Percentiles rank a stretch among this genome's conserved stretches.
Evolutionary conservation across 2,888 invertebrate genomes (phyloP).

Genomic region (Psylliodes chrysocephalus): DNA sequence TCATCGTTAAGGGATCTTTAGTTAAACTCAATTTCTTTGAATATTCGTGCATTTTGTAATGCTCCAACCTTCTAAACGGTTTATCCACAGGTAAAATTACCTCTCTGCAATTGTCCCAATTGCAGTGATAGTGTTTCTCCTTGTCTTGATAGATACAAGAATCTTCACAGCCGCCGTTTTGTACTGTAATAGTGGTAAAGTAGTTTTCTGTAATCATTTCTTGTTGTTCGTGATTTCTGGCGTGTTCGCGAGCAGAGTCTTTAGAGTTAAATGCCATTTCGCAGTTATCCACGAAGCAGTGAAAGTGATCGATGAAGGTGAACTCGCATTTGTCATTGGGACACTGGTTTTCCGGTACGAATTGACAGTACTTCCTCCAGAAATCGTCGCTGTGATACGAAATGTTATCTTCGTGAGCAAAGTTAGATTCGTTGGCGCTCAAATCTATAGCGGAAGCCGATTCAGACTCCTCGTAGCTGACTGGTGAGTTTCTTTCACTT

Average conservation of each 20-base stretch:
- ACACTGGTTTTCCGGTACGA: slow-evolving; percentile 61
- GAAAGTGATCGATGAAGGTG: slow-evolving; percentile 84
- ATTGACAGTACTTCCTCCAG: slow-evolving; percentile 69
- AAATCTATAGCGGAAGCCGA: slow-evolving; percentile 62
- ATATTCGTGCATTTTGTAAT: slow-evolving; percentile 82
- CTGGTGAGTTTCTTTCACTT: slow-evolving; percentile 67
- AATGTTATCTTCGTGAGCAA: slow-evolving; percentile 53
- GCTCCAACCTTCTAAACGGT: slow-evolving; percentile 83
- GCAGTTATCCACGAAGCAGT: slow-evolving; percentile 83
- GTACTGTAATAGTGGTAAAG: slow-evolving; percentile 73
- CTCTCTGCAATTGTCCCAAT: slow-evolving; percentile 87
- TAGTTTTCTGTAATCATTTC: slow-evolving; percentile 85
- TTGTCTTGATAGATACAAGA: slow-evolving; percentile 79
- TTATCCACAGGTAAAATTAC: slow-evolving; percentile 81
- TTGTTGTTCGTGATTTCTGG: slow-evolving; percentile 88
- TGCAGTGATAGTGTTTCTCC: slow-evolving; percentile 89
- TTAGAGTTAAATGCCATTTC: slow-evolving; percentile 70
- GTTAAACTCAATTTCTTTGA: slow-evolving; percentile 63
- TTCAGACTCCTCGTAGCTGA: slow-evolving; percentile 64
- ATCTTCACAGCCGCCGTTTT: slow-evolving; percentile 73
- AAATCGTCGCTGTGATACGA: slow-evolving; percentile 66
- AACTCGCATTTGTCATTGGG: slow-evolving; percentile 67
- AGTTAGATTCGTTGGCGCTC: slow-evolving; percentile 59
- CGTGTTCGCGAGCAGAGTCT: slow-evolving; percentile 78
- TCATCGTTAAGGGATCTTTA: slow-evolving; percentile 65